phyloP scores from a whole-genome alignment of 1,140 invertebrate species.

The Whitmania pigra region DNA sequence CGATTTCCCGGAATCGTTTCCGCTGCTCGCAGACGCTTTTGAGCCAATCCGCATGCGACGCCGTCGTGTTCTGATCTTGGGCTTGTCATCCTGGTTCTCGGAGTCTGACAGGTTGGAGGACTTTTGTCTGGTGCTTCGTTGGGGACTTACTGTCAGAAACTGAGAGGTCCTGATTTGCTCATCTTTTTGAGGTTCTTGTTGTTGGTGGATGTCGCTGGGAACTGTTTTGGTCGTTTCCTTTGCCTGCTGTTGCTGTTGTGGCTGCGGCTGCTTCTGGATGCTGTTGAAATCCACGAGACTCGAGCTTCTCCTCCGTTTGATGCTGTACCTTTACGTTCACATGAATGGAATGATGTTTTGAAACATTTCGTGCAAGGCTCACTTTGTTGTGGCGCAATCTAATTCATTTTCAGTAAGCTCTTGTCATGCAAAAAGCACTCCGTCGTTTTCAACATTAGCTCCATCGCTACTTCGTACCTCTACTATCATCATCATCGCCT shows the following conservation, averaged over 20 bases:
- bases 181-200: background rate
- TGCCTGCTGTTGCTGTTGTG: background rate
- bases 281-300: background rate
- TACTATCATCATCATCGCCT: no score
- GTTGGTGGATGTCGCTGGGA: background rate
- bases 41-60: background rate
- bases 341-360: constrained; percentile 1
- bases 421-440: no score
- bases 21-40: background rate
- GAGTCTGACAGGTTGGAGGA: background rate
- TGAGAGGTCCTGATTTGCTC: background rate
- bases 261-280: background rate
- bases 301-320: constrained; percentile 1
- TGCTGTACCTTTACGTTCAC: constrained; percentile 10
- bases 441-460: no score
- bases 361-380: background rate
- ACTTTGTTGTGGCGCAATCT: background rate
- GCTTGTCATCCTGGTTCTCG: background rate
- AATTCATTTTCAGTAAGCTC: background rate
- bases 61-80: background rate
- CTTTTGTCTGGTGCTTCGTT: background rate
- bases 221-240: background rate
- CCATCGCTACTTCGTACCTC: no score
- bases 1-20: background rate
- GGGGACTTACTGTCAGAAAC: background rate